phyloP scores from a whole-genome alignment of 2,888 invertebrate species.

The Erebia palarica region DNA sequence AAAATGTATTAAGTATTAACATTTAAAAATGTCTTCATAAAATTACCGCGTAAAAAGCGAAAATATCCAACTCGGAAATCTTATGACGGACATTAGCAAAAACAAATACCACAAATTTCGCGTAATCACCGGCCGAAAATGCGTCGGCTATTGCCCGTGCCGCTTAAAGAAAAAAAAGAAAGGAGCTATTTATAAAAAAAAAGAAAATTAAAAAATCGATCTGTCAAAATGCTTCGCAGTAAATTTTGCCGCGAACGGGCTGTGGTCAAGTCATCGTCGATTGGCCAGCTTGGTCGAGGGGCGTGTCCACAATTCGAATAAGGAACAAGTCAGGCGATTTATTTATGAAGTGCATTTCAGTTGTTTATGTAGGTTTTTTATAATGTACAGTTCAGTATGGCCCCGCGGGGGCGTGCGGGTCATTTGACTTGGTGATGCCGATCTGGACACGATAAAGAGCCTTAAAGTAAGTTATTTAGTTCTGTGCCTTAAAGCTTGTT shows the following conservation, averaged over 20 bases:
- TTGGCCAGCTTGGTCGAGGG: slow-evolving; percentile 59
- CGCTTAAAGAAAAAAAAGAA: slow-evolving; percentile 56
- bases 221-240: slow-evolving; percentile 79
- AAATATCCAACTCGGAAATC: slow-evolving; percentile 30
- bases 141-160: slow-evolving; percentile 59
- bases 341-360: slow-evolving; percentile 77
- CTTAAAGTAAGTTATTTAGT: slow-evolving; percentile 32
- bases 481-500: slow-evolving; percentile 10
- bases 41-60: slow-evolving; percentile 35
- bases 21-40: slow-evolving; percentile 42
- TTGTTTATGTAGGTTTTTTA: slow-evolving; percentile 48
- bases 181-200: slow-evolving; percentile 52
- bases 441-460: slow-evolving; percentile 46
- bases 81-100: slow-evolving; percentile 60
- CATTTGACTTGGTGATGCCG: slow-evolving; percentile 61
- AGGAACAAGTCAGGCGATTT: slow-evolving; percentile 66
- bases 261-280: slow-evolving; percentile 50
- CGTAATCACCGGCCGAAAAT: slow-evolving; percentile 67
- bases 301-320: slow-evolving; percentile 68
- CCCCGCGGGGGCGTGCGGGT: slow-evolving; percentile 52
- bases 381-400: slow-evolving; percentile 52
- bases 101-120: slow-evolving; percentile 70
- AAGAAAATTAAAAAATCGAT: slow-evolving; percentile 69
- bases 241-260: slow-evolving; percentile 69
- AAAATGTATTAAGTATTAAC: slow-evolving; percentile 29